These are phyloP conservation scores for Phaedon cochleariae DNA, from an alignment of 2,888 invertebrate genomes.

Conservation along the genomic window DNA sequence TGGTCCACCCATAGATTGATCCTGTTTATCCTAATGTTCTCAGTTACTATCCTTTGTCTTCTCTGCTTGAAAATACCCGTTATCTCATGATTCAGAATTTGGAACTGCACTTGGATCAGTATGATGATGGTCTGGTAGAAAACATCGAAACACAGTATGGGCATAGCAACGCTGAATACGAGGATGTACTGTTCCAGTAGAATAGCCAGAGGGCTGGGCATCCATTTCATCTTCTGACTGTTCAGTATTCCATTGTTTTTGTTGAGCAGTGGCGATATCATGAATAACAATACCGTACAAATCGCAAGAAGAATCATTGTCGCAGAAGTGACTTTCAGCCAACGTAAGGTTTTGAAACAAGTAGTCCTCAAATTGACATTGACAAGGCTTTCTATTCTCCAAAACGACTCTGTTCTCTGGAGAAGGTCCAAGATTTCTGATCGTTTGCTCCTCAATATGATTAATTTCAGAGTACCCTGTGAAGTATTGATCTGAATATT, in stretches of 20 bases:
- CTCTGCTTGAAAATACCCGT: not conserved
- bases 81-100: slow-evolving; percentile 13
- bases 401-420: not conserved
- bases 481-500: too few species aligned
- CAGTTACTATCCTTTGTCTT: not conserved
- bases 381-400: not conserved
- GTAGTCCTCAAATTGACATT: not conserved
- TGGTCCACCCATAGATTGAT: slow-evolving; percentile 20
- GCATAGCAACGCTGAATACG: slow-evolving; percentile 2
- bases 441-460: not conserved
- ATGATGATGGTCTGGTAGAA: slow-evolving; percentile 14
- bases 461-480: slow-evolving; percentile 5
- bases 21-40: too few species aligned
- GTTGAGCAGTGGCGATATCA: not conserved
- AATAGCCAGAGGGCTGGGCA: not conserved
- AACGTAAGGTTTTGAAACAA: not conserved
- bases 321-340: not conserved
- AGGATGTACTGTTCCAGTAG: not conserved
- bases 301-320: not conserved
- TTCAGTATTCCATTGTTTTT: not conserved
- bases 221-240: not conserved
- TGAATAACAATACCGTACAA: not conserved
- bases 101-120: slow-evolving; percentile 16
- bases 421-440: not conserved
- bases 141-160: slow-evolving; percentile 11